Conservation (phyloP, 1,140 invertebrate species). For the Drosophila repleta region DNA sequence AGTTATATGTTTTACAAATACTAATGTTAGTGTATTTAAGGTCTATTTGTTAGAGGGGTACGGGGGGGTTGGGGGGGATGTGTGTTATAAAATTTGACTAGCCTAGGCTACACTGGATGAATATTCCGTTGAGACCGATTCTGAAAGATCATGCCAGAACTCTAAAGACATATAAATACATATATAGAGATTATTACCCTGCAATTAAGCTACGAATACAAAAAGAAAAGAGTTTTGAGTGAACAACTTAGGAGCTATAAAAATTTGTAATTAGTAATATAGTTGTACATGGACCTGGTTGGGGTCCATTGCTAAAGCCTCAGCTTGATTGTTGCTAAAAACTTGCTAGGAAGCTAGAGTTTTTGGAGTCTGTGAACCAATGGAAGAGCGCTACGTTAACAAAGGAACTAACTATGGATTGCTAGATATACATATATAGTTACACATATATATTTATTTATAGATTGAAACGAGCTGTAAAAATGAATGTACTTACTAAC, state of each 20-base stretch:
- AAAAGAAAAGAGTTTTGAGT: conserved; percentile 17
- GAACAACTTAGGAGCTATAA: conserved; percentile 31
- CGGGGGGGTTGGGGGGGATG: not conserved
- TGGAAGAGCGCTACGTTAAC: conserved; percentile 70
- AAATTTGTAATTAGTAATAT: conserved; percentile 14
- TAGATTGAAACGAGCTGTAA: conserved; percentile 9
- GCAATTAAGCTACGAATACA: conserved; percentile 18
- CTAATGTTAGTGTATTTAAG: conserved; percentile 35
- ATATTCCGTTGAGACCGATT: conserved; percentile 7
- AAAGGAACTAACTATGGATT: conserved; percentile 35
- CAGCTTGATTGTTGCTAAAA: conserved; percentile 37
- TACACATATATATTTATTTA: no score
- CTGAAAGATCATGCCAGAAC: conserved; percentile 24
- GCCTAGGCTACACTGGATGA: conserved; percentile 56
- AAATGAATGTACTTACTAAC: conserved; percentile 64
- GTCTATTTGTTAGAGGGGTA: conserved; percentile 27
- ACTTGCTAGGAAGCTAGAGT: conserved; percentile 42
- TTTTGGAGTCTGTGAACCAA: conserved; percentile 39
- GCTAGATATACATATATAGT: not conserved
- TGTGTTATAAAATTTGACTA: conserved; percentile 55
- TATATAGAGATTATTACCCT: conserved; percentile 1
- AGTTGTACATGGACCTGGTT: not conserved
- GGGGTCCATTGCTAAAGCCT: conserved; percentile 23
- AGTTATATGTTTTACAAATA: conserved; percentile 29
- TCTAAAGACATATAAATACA: not conserved